Base-by-base conservation (phyloP, 37 sponge, comb jelly and placozoan genomes). In the Dysidea cf. avara region DNA sequence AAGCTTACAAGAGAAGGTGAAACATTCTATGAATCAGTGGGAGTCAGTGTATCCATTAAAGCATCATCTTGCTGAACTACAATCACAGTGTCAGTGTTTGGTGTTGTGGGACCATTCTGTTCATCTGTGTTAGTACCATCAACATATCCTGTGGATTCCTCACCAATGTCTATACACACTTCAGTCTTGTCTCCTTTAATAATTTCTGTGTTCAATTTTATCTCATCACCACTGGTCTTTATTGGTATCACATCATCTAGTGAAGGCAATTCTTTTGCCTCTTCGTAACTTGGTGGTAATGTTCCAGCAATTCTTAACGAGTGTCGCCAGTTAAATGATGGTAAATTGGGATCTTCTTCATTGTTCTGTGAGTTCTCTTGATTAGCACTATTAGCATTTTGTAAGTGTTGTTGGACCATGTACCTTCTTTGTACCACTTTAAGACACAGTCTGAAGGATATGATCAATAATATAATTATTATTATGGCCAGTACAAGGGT, bases 321-420 rank as follows among this genome's bases (percentile, higher is more conserved):
- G 43, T 89, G 90, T 36, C 84, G 90, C 90, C 90, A 89, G 81
- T 89, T 81, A 70, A 84, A 89, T 0, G 90, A 84, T 18, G 90
- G 84, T 21, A 63, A 58, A 17, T 84, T 81, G 0, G 90, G 81
- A 39, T 79, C 86, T 0, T 80, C 56, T 0, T 79, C 60, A 49
- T 81, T 86, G 18, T 69, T 69, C 40, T 80, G 20, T 67, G 81
- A 67, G 62, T 68, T 50, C 11, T 75, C 57, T 21, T 83, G 77
- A 53, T 62, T 26, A 25, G 69, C 77, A 0, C 37, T 48, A 7
- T 71, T 54, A 7, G 76, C 33, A 21, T 64, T 33, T 26, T 57
- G 29, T 57, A 57, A n/a, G 11, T 57, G 59, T 12, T 57, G 59
- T 16, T 30, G 20, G 26, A 57, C 29, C 1, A 57, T 13, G 49